Percentiles rank a stretch among this genome's conserved stretches.
These are phyloP conservation scores for Echinometra lucunter DNA, from an alignment of 53 echinoderm and acorn worm species.

Conservation along the genomic window DNA sequence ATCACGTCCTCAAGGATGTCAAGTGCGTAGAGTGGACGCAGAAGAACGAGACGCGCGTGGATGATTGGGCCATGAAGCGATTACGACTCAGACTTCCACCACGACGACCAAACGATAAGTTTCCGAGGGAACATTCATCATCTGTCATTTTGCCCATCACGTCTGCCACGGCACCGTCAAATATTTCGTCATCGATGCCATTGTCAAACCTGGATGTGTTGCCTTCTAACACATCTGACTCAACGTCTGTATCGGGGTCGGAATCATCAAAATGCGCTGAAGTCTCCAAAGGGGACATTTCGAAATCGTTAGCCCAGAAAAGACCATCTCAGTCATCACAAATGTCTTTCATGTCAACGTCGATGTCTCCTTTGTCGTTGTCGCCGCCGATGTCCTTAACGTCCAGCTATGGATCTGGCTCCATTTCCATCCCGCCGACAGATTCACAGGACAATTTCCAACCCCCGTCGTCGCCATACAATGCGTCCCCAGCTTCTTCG, in stretches of 20 bases:
- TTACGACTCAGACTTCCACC: slow-evolving; percentile 54
- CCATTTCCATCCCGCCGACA: background rate
- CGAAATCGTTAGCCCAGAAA: background rate
- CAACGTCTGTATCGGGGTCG: background rate
- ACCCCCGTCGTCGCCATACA: background rate
- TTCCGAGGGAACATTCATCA: background rate
- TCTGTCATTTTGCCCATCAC: background rate
- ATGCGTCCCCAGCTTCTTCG: background rate
- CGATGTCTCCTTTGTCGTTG: background rate
- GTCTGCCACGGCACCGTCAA: background rate
- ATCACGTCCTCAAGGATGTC: background rate
- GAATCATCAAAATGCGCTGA: background rate
- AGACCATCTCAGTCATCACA: background rate
- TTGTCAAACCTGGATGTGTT: background rate
- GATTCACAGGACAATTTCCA: background rate
- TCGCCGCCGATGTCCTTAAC: background rate
- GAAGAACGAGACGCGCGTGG: background rate
- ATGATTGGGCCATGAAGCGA: slow-evolving; percentile 36
- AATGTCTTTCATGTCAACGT: background rate
- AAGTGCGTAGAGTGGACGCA: slow-evolving; percentile 10
- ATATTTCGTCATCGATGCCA: background rate
- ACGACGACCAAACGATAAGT: background rate
- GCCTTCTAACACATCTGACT: background rate
- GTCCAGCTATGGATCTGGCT: background rate
- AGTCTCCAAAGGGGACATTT: no score